Evolutionary conservation across 2,888 invertebrate species (phyloP).

Genomic region (Mayetiola destructor): DNA sequence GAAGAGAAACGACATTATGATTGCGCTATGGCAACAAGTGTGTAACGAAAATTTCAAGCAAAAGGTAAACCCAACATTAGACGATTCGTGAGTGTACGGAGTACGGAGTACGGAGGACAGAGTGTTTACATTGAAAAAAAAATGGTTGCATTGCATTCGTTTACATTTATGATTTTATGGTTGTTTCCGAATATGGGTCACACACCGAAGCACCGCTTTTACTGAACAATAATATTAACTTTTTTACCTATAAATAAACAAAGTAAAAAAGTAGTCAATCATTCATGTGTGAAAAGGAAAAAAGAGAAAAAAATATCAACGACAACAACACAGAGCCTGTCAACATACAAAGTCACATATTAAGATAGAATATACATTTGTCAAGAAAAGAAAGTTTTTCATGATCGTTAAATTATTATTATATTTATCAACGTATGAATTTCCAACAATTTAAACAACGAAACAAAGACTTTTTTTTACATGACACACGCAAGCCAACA

Average conservation of each 20-base stretch:
- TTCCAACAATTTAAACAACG: too few species aligned
- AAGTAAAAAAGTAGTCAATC: not conserved
- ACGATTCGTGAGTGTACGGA: not conserved
- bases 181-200: not conserved
- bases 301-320: not conserved
- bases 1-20: too few species aligned
- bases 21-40: too few species aligned
- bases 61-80: not conserved
- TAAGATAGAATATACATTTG: not conserved
- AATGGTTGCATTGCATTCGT: not conserved
- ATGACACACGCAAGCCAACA: conserved; percentile 1
- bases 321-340: not conserved
- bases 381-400: not conserved
- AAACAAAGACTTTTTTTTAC: too few species aligned
- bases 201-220: not conserved
- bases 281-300: not conserved
- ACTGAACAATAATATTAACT: too few species aligned
- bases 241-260: too few species aligned
- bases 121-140: not conserved
- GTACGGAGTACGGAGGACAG: not conserved
- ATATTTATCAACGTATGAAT: too few species aligned
- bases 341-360: not conserved
- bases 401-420: conserved; percentile 1
- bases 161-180: not conserved
- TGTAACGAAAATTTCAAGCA: not conserved